A percentile compares a stretch with the other conserved stretches of the same genome.
Conservation (phyloP, 2,888 invertebrate species). For the Lapara coniferarum region DNA sequence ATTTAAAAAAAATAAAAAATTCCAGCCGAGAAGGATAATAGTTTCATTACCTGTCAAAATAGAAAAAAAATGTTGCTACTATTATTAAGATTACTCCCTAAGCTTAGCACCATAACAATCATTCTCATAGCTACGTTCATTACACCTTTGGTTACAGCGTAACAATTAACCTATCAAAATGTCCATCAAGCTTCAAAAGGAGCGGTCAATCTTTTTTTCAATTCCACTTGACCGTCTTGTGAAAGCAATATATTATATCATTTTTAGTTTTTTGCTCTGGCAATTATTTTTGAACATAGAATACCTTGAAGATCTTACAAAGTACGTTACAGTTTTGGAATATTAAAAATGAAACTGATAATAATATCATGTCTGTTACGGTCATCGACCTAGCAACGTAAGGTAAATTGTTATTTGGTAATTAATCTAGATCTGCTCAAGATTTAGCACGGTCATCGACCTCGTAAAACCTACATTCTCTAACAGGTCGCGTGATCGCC, state of each 20-base stretch:
- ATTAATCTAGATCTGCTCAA: not conserved
- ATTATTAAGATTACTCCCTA: not conserved
- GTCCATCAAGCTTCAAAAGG: slow-evolving; percentile 27
- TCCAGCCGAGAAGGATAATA: too few species aligned
- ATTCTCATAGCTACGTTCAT: slow-evolving; percentile 3
- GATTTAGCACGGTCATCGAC: slow-evolving; percentile 11
- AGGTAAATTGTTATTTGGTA: too few species aligned
- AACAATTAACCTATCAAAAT: slow-evolving; percentile 31
- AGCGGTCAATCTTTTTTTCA: slow-evolving; percentile 14
- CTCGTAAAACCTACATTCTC: slow-evolving; percentile 9
- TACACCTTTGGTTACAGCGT: slow-evolving; percentile 11
- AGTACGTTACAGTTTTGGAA: too few species aligned
- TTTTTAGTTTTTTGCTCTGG: not conserved
- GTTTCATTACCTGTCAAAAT: too few species aligned
- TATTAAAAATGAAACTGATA: too few species aligned
- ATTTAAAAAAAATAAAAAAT: not conserved
- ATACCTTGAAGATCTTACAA: not conserved
- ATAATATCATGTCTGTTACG: too few species aligned
- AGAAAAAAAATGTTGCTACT: not conserved
- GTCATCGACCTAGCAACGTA: too few species aligned
- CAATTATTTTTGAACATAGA: slow-evolving; percentile 1
- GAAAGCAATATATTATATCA: not conserved
- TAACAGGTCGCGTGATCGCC: slow-evolving; percentile 7
- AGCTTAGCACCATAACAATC: not conserved
- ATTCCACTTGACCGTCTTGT: slow-evolving; percentile 5